Base-by-base conservation (phyloP, 2,888 invertebrate genomes). In the Tenthredo distinguenda region DNA sequence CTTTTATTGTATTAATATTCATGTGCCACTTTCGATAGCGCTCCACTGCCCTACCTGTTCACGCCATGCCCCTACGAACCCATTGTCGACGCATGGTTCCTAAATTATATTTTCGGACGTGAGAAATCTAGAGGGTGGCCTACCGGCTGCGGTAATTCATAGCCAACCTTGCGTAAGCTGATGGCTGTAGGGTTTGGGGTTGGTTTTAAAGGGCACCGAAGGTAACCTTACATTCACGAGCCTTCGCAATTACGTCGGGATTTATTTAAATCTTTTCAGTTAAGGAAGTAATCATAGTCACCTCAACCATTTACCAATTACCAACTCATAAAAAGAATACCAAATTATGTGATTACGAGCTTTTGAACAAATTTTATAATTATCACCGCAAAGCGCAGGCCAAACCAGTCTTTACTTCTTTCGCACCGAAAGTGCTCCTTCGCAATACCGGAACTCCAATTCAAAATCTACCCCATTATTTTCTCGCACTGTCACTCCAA, bases 1-100 rank as follows among this genome's bases (percentile, higher is more conserved):
- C 77, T 77, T 77, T 77, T 55, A 77, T 77, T 34, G 50, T 55
- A 55, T 77, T 77, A 77, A 77, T 77, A 77, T 77, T 77, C 77
- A 77, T 77, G 50, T 55, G 10, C 55, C 77, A 77, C 77, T 55
- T 77, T 77, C 77, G 77, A 77, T 77, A 77, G 55, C 50, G n/a
- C 55, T 77, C 26, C 77, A 34, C 50, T 77, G 55, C 50, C 72
- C 72, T 74, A 77, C 55, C 55, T 77, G 55, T 77, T 31, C 47
- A 55, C 50, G 31, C 77, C 6, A 34, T 34, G n/a, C 50, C 47
- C 26, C 55, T 5, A 34, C 31, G 31, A 34, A n/a, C 55, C 34
- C 31, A 77, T 50, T 31, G 50, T 55, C 50, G 77, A 77, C 55
- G 77, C 55, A 55, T 40, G 55, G 31, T 77, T 77, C 34, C 77